phyloP scores from a whole-genome alignment of 2,113 vertebrate species.

The Proterorhinus semilunaris region DNA sequence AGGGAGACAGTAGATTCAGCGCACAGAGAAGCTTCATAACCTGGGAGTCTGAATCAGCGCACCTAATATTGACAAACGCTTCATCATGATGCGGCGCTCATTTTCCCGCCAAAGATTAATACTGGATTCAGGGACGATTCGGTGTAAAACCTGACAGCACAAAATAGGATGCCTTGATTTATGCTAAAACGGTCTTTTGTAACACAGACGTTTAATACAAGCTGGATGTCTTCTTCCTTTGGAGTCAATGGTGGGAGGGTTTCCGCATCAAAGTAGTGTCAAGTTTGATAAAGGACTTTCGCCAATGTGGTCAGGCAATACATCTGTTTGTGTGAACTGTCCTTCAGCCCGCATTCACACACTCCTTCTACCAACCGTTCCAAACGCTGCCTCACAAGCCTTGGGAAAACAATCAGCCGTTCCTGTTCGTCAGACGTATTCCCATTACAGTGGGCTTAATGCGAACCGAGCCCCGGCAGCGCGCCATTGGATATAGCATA shows the following conservation, averaged over 20 bases:
- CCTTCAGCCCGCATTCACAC: too few species aligned
- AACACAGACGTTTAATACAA: not conserved
- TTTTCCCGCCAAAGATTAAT: not conserved
- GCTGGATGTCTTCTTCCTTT: not conserved
- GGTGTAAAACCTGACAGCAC: not conserved
- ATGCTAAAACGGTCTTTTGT: not conserved
- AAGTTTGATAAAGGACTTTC: not conserved
- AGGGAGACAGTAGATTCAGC: slow-evolving; percentile 9
- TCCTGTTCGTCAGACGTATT: too few species aligned
- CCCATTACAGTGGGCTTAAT: too few species aligned
- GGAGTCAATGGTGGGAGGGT: not conserved
- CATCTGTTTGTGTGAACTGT: too few species aligned
- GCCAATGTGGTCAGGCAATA: too few species aligned
- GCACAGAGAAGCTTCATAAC: not conserved
- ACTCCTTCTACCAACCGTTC: too few species aligned
- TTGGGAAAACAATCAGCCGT: too few species aligned
- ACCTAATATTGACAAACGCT: slow-evolving; percentile 8
- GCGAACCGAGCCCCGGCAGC: too few species aligned
- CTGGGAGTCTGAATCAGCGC: slow-evolving; percentile 5
- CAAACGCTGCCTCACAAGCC: too few species aligned
- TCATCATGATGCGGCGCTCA: slow-evolving; percentile 6
- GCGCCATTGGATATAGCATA: too few species aligned
- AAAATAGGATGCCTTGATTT: not conserved
- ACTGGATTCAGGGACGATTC: not conserved
- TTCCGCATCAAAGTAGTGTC: not conserved